Base-by-base conservation (phyloP, 2,113 vertebrate species). In the Daubentonia madagascariensis region DNA sequence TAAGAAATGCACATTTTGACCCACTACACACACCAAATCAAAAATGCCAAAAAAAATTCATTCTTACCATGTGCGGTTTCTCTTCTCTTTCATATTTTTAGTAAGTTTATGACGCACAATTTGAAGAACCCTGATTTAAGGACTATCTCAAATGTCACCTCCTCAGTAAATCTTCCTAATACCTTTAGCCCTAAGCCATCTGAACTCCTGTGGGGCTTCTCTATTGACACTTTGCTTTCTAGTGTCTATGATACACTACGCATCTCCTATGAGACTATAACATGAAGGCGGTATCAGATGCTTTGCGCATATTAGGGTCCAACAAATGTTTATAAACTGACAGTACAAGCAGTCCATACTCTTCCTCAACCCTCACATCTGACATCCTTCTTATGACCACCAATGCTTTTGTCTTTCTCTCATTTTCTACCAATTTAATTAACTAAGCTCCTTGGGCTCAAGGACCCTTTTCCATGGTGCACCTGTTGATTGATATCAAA, bases 191-290 rank as follows among this genome's bases (percentile, higher is more conserved):
- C 37, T 75, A 45, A 45, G 2, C 50, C 25, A 37, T 25, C 23
- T 22, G 22, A 59, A 40, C 28, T 45, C 13, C 59, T 54, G n/a
- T 13, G 0, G 12, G 9, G 18, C 25, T 16, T 76, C 23, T 83
- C 40, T 93, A 5, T 45, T 8, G 14, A 13, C 1, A 4, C 6
- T 89, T 75, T 23, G 76, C 25, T 90, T 50, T 93, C 80, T 90
- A 59, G 18, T 57, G 37, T 13, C 61, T 43, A 2, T 25, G 59
- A 10, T 0, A 0, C 10, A 30, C 7, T 5, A 2, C 18, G 6
- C 8, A 50, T n/a, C 72, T 85, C 43, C 37, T 78, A 10, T 25
- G 48, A 83, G 3, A 8, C 35, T n/a, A 20, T 20, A 43, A 43
- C 25, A 17, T 65, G 45, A 97, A 91, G 52, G 16, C 12, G 72